phyloP scores from a whole-genome alignment of 23 tunicate species.

The Phallusia fumigata region DNA sequence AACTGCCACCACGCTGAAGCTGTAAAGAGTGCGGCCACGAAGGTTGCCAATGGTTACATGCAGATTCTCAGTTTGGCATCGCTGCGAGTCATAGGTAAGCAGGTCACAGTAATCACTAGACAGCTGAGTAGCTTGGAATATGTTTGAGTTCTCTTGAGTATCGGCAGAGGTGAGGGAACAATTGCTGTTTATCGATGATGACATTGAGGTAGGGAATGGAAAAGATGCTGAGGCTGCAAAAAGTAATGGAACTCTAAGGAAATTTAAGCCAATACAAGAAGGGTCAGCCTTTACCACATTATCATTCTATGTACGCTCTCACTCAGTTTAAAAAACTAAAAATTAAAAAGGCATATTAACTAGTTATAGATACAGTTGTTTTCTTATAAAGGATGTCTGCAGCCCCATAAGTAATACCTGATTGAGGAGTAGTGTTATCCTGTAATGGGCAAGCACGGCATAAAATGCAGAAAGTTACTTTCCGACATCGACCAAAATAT shows the following conservation, averaged over 20 bases:
- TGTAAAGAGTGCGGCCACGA: slow-evolving; percentile 36
- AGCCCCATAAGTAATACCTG: background rate
- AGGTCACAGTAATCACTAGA: slow-evolving; percentile 18
- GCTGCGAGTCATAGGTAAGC: slow-evolving; percentile 20
- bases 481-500: slow-evolving; percentile 39
- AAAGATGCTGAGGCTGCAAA: background rate
- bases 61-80: slow-evolving; percentile 13
- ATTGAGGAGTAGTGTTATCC: background rate
- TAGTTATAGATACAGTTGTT: no score
- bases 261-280: no score
- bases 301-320: no score
- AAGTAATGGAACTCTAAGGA: no score
- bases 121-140: background rate
- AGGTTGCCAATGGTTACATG: slow-evolving; percentile 27
- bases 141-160: background rate
- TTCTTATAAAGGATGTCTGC: no score
- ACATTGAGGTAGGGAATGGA: background rate
- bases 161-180: background rate
- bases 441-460: slow-evolving; percentile 35
- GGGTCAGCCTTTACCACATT: no score
- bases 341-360: no score
- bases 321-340: no score
- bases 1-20: slow-evolving; percentile 50
- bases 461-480: slow-evolving; percentile 35
- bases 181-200: background rate